phyloP scores from a whole-genome alignment of 2,888 invertebrate genomes.

The Caenorhabditis drosophilae region DNA sequence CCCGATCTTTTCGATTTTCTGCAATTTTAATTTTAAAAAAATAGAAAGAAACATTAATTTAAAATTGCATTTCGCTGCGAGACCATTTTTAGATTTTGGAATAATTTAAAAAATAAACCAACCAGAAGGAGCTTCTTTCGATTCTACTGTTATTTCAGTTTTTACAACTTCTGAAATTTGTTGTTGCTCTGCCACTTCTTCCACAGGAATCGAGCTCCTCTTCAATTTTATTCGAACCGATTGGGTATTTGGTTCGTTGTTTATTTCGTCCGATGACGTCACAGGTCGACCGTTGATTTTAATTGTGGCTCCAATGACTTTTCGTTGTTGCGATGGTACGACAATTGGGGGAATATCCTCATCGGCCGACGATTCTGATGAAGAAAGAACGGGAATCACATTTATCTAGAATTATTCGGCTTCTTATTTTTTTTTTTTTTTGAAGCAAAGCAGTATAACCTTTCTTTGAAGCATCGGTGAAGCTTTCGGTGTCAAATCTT shows the following conservation, averaged over 20 bases:
- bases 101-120: no score
- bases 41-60: no score
- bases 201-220: constrained; percentile 12
- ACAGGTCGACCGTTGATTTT: constrained; percentile 27
- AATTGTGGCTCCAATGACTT: constrained; percentile 9
- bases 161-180: no score
- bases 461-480: constrained; percentile 24
- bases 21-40: no score
- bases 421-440: background rate
- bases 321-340: background rate
- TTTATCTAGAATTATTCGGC: no score
- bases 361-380: no score
- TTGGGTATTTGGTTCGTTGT: background rate
- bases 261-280: background rate
- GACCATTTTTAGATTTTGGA: no score
- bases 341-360: background rate
- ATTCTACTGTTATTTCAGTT: no score
- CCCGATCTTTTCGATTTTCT: background rate
- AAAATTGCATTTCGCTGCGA: no score
- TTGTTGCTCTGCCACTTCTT: background rate
- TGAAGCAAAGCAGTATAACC: background rate
- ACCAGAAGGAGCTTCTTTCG: no score
- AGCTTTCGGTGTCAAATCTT: constrained; percentile 32
- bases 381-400: no score
- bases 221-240: constrained; percentile 26